Percentiles rank a stretch among this genome's conserved stretches.
phyloP scores from a whole-genome alignment of 2,797 vertebrate species.

The Allobates femoralis region DNA sequence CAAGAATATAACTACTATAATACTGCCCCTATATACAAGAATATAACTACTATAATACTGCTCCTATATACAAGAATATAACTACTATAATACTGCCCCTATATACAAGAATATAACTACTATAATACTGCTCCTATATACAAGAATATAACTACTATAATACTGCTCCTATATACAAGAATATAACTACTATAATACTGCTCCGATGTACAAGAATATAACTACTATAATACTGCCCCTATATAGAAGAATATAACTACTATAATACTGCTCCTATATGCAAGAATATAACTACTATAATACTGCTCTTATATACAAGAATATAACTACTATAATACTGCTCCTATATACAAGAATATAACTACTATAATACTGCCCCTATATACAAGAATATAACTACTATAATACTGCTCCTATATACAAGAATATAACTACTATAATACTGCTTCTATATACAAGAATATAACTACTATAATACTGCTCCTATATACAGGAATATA shows the following conservation, averaged over 20 bases:
- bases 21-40: too few relatives aligned
- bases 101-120: background rate
- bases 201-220: background rate
- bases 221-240: slow-evolving; percentile 7
- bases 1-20: too few relatives aligned
- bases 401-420: background rate
- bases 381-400: too few relatives aligned
- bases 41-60: too few relatives aligned
- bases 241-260: slow-evolving; percentile 14
- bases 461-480: background rate
- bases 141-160: background rate
- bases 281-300: too few relatives aligned
- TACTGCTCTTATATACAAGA: too few relatives aligned
- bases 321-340: too few relatives aligned
- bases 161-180: slow-evolving; percentile 3
- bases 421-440: background rate
- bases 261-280: too few relatives aligned
- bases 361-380: too few relatives aligned
- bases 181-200: slow-evolving; percentile 2
- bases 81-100: background rate
- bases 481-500: slow-evolving; percentile 1
- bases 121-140: background rate
- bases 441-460: background rate
- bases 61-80: too few relatives aligned
- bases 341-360: too few relatives aligned